These are phyloP conservation scores for Patella caerulea DNA, from an alignment of 2,888 invertebrate species.

Conservation along the genomic window DNA sequence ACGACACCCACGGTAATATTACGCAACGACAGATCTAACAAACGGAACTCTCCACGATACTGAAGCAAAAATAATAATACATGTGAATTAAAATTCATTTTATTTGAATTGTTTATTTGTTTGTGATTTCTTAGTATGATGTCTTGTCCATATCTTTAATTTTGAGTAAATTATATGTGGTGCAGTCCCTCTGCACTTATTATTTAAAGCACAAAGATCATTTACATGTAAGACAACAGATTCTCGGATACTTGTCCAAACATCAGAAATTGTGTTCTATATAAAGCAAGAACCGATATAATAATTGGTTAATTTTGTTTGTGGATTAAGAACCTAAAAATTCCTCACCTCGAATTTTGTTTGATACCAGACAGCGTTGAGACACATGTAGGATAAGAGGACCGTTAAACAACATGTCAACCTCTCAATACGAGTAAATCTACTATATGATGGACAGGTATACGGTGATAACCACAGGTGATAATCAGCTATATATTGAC, in stretches of 20 bases:
- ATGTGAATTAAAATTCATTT: no score
- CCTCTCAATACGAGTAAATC: constrained; percentile 68
- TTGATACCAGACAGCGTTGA: constrained; percentile 64
- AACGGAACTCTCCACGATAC: constrained; percentile 69
- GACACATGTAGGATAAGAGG: constrained; percentile 65
- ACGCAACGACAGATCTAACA: constrained; percentile 66
- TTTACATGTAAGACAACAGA: background rate
- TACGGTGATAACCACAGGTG: constrained; percentile 68
- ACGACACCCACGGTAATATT: constrained; percentile 62
- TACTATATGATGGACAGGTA: constrained; percentile 65
- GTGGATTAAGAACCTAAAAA: background rate
- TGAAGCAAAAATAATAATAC: constrained; percentile 38
- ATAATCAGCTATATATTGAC: constrained; percentile 68
- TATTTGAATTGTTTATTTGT: no score
- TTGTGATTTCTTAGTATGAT: no score
- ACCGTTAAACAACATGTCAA: constrained; percentile 64
- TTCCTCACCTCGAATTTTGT: constrained; percentile 47
- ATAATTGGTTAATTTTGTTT: no score
- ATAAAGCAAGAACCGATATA: no score
- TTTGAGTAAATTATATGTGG: background rate
- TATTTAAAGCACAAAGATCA: background rate
- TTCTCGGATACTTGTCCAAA: no score
- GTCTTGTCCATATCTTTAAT: no score
- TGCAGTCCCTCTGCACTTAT: no score
- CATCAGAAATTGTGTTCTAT: no score